Conservation (phyloP, 2,113 vertebrate genomes). For the Thinocorus orbignyianus region DNA sequence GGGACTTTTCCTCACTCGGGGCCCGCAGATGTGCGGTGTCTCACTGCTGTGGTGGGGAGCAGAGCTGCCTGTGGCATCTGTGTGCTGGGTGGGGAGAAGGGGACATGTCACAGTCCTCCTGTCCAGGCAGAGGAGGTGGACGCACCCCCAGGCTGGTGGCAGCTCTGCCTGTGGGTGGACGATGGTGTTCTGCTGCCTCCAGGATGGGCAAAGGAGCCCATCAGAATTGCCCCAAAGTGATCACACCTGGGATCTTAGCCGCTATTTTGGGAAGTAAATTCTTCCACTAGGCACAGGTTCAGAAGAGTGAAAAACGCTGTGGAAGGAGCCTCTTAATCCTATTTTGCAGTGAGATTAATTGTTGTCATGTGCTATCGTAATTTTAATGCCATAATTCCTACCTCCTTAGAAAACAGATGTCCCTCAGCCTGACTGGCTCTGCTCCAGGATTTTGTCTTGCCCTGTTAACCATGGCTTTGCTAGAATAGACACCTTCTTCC, state of each 20-base stretch:
- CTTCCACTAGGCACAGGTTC: neutral
- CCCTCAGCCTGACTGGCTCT: neutral
- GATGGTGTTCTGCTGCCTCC: neutral
- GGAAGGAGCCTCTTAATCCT: constrained; percentile 23
- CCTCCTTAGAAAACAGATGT: constrained; percentile 51
- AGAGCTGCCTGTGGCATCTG: neutral
- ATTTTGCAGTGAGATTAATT: constrained; percentile 47
- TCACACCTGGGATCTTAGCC: neutral
- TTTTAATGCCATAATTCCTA: constrained; percentile 57
- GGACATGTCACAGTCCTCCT: neutral
- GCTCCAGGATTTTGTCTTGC: neutral
- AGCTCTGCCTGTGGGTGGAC: neutral
- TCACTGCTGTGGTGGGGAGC: neutral
- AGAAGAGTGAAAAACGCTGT: neutral
- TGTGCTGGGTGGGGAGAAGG: fast-evolving
- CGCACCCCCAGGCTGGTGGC: fast-evolving
- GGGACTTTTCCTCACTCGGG: neutral
- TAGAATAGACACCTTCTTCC: neutral
- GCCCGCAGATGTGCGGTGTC: fast-evolving
- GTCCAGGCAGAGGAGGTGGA: fast-evolving
- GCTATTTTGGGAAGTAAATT: neutral
- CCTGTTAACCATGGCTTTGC: neutral
- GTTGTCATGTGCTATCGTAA: constrained; percentile 53
- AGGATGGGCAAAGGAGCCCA: neutral
- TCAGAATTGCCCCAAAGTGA: neutral